Base-by-base conservation (phyloP, 1,140 invertebrate genomes). In the Ctenoplectra terminalis region DNA sequence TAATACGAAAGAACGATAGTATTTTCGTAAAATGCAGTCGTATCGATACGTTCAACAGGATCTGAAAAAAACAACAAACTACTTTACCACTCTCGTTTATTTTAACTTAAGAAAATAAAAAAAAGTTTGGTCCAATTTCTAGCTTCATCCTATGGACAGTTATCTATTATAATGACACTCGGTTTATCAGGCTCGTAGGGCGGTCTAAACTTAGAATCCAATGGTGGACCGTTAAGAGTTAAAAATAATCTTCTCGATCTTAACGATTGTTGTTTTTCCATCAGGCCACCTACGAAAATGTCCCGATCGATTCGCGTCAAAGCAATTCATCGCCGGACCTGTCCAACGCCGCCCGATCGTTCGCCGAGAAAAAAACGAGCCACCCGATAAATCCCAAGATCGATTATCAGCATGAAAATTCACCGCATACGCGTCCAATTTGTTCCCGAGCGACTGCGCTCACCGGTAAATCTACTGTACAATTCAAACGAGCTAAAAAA, bases 161-260 rank as follows among this genome's bases (percentile, higher is more conserved):
- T 50, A 20, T 31, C 23, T 7, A 48, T 63, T 7, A 20, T 11
- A 23, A 23, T 15, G 29, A 43, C n/a, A 31, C 26, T n/a, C n/a
- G 17, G 23, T 76, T 54, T 29, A 31, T 76, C 26, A 13, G 20
- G 20, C n/a, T 9, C 3, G 5, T 15, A 26, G 31, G 15, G 20
- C 4, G 5, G 4, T 63, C n/a, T 54, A 66, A 43, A 76, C 11
- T 76, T 76, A 54, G 46, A 52, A 15, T 11, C 48, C 2, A 17
- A 54, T 17, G 34, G 15, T n/a, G 61, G 34, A 54, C 50, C 74
- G 74, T 69, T 69, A 50, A 73, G 58, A 80, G 58, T 80, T 63
- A 54, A 73, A 80, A 63, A 72, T 63, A 80, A 43, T 80, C 17
- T 52, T 8, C 48, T 7, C 9, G 11, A 20, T 31, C 6, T 11